Conservation (phyloP, 2,113 vertebrate species). For the Macaca fascicularis region T2T-MFA8v1.1 NC_088384.1:71908501-71909000, state of each 20-base stretch:
- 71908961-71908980: neutral
- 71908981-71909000: neutral
- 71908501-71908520: neutral
- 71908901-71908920: neutral
- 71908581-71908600: neutral
- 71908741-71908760: slow-evolving; percentile 48
- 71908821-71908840: slow-evolving; percentile 88
- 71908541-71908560: slow-evolving; percentile 36
- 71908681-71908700: slow-evolving; percentile 25
- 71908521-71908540: neutral
- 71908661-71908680: neutral
- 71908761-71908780: slow-evolving; percentile 55
- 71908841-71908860: slow-evolving; percentile 63
- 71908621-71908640: neutral
- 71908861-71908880: neutral
- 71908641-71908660: neutral
- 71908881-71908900: slow-evolving; percentile 18
- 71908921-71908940: neutral
- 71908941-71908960: neutral
- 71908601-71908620: slow-evolving; percentile 38
- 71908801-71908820: slow-evolving; percentile 99
- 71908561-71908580: neutral
- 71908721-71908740: slow-evolving; percentile 42
- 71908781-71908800: slow-evolving; percentile 97
- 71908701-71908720: slow-evolving; percentile 25